These are phyloP conservation scores for Scomberomorus guttatus DNA, from an alignment of 2,797 vertebrate genomes.

Conservation along the genomic window DNA sequence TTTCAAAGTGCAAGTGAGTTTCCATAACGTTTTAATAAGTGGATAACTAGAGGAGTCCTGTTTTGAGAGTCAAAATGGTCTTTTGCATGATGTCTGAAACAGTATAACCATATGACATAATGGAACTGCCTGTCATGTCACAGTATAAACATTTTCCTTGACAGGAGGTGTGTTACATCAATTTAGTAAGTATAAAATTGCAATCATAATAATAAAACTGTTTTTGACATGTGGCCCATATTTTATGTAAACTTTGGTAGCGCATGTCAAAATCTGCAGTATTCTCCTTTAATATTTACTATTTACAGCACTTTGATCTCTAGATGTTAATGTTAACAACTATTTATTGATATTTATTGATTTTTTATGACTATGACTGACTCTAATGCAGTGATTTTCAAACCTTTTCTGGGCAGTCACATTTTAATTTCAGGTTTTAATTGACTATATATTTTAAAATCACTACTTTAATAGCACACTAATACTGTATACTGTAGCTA, in stretches of 20 bases:
- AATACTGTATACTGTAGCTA: constrained; percentile 21
- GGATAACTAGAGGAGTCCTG: not conserved
- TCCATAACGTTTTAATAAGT: constrained; percentile 9
- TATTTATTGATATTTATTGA: constrained; percentile 42
- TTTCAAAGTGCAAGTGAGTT: constrained; percentile 15
- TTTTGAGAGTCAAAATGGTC: constrained; percentile 3
- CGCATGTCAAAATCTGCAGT: constrained; percentile 15
- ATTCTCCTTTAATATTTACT: constrained; percentile 38
- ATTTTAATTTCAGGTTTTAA: constrained; percentile 12
- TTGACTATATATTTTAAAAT: not conserved
- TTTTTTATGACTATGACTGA: constrained; percentile 27
- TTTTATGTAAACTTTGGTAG: constrained; percentile 21
- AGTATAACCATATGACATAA: not conserved
- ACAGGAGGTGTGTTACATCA: constrained; percentile 5
- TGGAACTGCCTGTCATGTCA: constrained; percentile 12
- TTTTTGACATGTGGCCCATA: constrained; percentile 26
- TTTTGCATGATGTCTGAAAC: constrained; percentile 26
- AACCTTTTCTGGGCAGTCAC: constrained; percentile 17
- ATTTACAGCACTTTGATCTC: constrained; percentile 52
- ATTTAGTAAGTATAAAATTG: not conserved
- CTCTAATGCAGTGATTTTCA: constrained; percentile 52
- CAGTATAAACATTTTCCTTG: constrained; percentile 2
- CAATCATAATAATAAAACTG: constrained; percentile 13
- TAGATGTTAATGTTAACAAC: constrained; percentile 22
- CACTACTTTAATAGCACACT: constrained; percentile 2